phyloP scores from a whole-genome alignment of 2,888 invertebrate species.

The Lacanobia wlatinum region DNA sequence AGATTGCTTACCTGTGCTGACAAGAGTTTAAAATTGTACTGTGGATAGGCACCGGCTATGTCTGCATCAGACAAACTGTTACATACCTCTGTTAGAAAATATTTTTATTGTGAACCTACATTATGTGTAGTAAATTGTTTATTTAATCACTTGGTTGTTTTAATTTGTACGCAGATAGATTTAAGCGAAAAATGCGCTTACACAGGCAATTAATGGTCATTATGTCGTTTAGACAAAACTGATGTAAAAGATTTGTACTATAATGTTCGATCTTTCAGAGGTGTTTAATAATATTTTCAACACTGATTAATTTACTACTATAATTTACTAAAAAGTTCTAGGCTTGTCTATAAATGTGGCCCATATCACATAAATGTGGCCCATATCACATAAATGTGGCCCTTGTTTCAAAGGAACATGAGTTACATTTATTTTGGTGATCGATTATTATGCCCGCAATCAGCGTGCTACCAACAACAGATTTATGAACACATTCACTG shows the following conservation, averaged over 20 bases:
- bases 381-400: no score
- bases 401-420: background rate
- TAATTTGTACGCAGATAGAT: slow-evolving; percentile 59
- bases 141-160: slow-evolving; percentile 87
- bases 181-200: background rate
- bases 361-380: no score
- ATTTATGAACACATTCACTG: background rate
- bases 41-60: slow-evolving; percentile 76
- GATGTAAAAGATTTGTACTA: no score
- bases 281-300: no score
- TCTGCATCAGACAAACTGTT: slow-evolving; percentile 88
- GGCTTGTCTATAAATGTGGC: no score
- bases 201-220: no score
- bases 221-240: no score
- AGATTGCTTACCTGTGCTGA: slow-evolving; percentile 58
- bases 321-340: no score
- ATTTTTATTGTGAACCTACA: slow-evolving; percentile 91
- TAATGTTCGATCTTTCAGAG: no score
- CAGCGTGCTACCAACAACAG: background rate
- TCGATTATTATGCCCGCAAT: background rate
- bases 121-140: slow-evolving; percentile 91
- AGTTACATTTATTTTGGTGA: background rate
- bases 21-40: slow-evolving; percentile 70
- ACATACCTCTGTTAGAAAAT: slow-evolving; percentile 88
- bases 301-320: no score